phyloP scores from a whole-genome alignment of 2,113 vertebrate genomes.

The Lipotes vexillifer region DNA sequence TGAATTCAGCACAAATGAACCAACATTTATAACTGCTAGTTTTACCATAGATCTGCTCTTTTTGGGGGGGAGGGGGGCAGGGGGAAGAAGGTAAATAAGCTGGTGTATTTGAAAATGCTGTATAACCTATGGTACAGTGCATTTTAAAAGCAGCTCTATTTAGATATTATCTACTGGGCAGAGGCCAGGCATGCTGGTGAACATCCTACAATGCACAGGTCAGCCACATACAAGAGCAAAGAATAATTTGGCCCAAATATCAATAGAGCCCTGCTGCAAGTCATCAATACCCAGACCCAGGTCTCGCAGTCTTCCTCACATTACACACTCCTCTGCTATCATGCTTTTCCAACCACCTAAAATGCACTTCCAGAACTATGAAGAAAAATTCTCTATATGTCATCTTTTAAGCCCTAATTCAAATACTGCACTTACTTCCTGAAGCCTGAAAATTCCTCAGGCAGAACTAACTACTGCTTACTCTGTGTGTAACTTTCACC shows the following conservation, averaged over 20 bases:
- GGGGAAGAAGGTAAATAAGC: neutral
- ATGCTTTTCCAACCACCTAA: neutral
- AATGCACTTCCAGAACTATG: neutral
- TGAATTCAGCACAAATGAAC: neutral
- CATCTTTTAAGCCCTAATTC: neutral
- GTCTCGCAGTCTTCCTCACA: neutral
- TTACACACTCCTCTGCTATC: neutral
- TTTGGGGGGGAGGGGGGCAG: neutral
- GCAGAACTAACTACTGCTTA: neutral
- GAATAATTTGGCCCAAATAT: neutral
- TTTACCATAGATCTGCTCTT: neutral
- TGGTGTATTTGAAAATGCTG: neutral
- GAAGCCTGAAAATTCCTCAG: neutral
- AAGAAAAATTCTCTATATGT: neutral
- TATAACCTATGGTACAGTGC: neutral
- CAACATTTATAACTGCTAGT: neutral
- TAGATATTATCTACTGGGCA: neutral
- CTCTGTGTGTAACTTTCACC: neutral
- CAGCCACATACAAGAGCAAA: neutral
- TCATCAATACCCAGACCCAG: neutral
- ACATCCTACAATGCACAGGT: neutral
- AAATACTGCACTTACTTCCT: neutral
- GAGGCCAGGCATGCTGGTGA: neutral
- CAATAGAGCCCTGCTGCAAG: neutral
- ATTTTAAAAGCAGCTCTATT: neutral